Conservation (phyloP, 2,797 vertebrate species). For the Rhadinocentrus ornatus region DNA sequence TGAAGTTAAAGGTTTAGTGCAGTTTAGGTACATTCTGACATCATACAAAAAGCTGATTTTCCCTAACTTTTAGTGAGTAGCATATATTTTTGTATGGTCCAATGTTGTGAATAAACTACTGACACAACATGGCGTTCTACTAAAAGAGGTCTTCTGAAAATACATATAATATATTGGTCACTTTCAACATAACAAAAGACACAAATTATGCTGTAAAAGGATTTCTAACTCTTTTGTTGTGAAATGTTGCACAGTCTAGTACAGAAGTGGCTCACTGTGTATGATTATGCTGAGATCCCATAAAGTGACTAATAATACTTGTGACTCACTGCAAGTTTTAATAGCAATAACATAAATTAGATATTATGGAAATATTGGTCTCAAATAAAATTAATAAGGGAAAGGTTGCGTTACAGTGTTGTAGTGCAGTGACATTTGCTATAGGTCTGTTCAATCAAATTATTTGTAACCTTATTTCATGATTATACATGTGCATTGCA, state of each 20-base stretch:
- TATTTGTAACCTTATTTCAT: constrained; percentile 54
- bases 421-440: constrained; percentile 45
- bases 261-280: constrained; percentile 6
- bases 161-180: background rate
- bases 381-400: constrained; percentile 53
- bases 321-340: constrained; percentile 53
- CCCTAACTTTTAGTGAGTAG: too few relatives aligned
- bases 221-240: background rate
- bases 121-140: background rate
- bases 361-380: constrained; percentile 51
- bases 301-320: constrained; percentile 33
- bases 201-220: too few relatives aligned
- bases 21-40: background rate
- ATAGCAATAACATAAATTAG: constrained; percentile 49
- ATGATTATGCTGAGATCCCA: constrained; percentile 18
- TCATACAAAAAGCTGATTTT: background rate
- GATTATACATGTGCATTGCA: constrained; percentile 74
- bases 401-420: constrained; percentile 48
- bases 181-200: too few relatives aligned
- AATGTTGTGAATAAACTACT: background rate
- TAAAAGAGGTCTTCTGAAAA: background rate
- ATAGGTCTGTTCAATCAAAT: constrained; percentile 58
- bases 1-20: too few relatives aligned
- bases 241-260: background rate
- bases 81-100: background rate